These are phyloP conservation scores for Bursaphelenchus okinawaensis DNA, from an alignment of 2,888 invertebrate genomes.

Conservation along the genomic window DNA sequence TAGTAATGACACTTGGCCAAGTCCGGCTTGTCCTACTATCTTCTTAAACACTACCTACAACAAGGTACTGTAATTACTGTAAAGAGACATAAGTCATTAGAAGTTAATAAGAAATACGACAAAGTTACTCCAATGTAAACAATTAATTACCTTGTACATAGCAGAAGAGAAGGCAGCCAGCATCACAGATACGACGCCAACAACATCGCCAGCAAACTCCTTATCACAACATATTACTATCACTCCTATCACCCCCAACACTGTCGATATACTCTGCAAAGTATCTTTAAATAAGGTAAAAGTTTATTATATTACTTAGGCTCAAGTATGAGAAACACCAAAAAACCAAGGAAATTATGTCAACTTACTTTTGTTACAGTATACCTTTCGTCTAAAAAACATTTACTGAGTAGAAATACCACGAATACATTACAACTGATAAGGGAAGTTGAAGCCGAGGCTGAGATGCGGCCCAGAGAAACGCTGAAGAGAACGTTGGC, in stretches of 20 bases:
- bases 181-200: slow-evolving; percentile 82
- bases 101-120: no score
- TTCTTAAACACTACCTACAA: slow-evolving; percentile 83
- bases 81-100: no score
- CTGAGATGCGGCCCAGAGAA: slow-evolving; percentile 36
- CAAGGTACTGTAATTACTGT: neutral
- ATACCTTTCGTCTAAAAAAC: slow-evolving; percentile 43
- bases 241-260: slow-evolving; percentile 49
- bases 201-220: slow-evolving; percentile 35
- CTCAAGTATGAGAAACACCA: no score
- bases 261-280: slow-evolving; percentile 42
- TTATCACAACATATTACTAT: slow-evolving; percentile 48
- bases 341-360: no score
- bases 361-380: slow-evolving; percentile 3
- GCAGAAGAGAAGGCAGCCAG: slow-evolving; percentile 85
- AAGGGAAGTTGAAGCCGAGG: slow-evolving; percentile 58
- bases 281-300: slow-evolving; percentile 1
- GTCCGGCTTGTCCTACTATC: slow-evolving; percentile 86
- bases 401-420: slow-evolving; percentile 59
- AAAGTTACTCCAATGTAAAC: no score
- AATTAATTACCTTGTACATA: slow-evolving; percentile 73
- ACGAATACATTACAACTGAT: slow-evolving; percentile 59
- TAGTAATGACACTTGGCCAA: slow-evolving; percentile 84
- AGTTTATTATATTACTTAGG: no score
- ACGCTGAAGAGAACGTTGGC: slow-evolving; percentile 50